phyloP scores from a whole-genome alignment of 1,140 invertebrate species.

The Cheumatopsyche charites region DNA sequence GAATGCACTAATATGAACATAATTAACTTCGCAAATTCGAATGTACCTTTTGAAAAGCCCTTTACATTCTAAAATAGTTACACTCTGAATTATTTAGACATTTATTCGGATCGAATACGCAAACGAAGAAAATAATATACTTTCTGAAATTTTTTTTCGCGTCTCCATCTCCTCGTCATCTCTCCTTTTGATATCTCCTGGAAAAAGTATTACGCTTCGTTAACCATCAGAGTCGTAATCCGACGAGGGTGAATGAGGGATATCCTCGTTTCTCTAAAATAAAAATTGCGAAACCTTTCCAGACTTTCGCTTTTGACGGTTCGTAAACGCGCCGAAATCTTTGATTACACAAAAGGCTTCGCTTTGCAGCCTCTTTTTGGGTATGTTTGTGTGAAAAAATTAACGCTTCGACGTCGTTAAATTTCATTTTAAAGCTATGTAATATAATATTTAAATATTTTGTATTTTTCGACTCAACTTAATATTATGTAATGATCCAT shows the following conservation, averaged over 20 bases:
- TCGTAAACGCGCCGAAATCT: background rate
- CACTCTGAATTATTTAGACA: too few species aligned
- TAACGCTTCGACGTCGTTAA: background rate
- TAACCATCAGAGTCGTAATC: conserved; percentile 18
- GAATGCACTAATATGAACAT: too few species aligned
- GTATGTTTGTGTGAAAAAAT: background rate
- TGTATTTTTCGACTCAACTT: too few species aligned
- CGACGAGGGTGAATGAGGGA: conserved; percentile 16
- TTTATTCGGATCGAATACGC: too few species aligned
- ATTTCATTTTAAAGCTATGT: too few species aligned
- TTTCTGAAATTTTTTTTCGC: too few species aligned
- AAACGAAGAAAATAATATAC: too few species aligned
- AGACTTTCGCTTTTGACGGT: background rate
- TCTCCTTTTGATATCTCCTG: conserved; percentile 4
- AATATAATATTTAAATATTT: too few species aligned
- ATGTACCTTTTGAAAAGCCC: too few species aligned
- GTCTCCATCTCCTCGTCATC: background rate
- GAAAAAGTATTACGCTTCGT: conserved; percentile 21
- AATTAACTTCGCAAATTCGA: too few species aligned
- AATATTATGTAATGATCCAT: too few species aligned
- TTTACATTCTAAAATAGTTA: too few species aligned
- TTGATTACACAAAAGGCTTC: background rate
- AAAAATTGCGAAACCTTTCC: background rate
- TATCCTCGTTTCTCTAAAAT: background rate
- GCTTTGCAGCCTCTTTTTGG: background rate